Evolutionary conservation across 2,797 vertebrate genomes (phyloP).

Genomic region (Scarus forsteni): DNA sequence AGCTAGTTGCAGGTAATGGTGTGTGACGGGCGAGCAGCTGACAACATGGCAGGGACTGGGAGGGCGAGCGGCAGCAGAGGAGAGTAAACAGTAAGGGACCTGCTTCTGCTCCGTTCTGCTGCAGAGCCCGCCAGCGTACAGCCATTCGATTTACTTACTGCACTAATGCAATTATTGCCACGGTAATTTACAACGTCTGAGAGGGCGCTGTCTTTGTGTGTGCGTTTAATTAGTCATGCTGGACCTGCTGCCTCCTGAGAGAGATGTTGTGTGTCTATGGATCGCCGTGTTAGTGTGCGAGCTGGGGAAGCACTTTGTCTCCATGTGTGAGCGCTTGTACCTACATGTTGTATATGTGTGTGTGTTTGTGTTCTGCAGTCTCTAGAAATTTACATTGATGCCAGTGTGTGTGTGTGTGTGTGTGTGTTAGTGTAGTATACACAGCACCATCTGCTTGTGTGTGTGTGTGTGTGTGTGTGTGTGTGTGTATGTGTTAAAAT

Average conservation of each 20-base stretch:
- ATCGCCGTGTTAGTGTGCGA: slow-evolving; percentile 20
- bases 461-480: slow-evolving; percentile 30
- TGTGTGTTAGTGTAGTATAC: slow-evolving; percentile 29
- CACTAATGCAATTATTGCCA: slow-evolving; percentile 78
- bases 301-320: slow-evolving; percentile 14
- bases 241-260: slow-evolving; percentile 52
- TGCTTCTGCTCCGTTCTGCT: slow-evolving; percentile 46
- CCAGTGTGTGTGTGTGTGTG: slow-evolving; percentile 14
- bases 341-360: slow-evolving; percentile 14
- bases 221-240: slow-evolving; percentile 63
- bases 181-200: slow-evolving; percentile 72
- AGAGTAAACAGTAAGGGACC: slow-evolving; percentile 47
- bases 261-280: slow-evolving; percentile 45
- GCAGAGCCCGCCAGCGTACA: slow-evolving; percentile 54
- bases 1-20: slow-evolving; percentile 67
- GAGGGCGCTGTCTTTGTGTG: slow-evolving; percentile 44
- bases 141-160: slow-evolving; percentile 78
- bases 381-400: slow-evolving; percentile 47
- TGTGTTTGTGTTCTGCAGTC: slow-evolving; percentile 38
- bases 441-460: slow-evolving; percentile 80
- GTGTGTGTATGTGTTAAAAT: slow-evolving; percentile 66
- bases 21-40: slow-evolving; percentile 69
- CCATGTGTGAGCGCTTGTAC: slow-evolving; percentile 23
- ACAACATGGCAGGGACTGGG: slow-evolving; percentile 54
- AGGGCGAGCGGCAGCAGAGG: slow-evolving; percentile 42